A percentile compares a stretch with the other conserved stretches of the same genome.
Evolutionary conservation across 2,797 vertebrate genomes (phyloP).

Genomic region (Euphonia xanthogaster): DNA sequence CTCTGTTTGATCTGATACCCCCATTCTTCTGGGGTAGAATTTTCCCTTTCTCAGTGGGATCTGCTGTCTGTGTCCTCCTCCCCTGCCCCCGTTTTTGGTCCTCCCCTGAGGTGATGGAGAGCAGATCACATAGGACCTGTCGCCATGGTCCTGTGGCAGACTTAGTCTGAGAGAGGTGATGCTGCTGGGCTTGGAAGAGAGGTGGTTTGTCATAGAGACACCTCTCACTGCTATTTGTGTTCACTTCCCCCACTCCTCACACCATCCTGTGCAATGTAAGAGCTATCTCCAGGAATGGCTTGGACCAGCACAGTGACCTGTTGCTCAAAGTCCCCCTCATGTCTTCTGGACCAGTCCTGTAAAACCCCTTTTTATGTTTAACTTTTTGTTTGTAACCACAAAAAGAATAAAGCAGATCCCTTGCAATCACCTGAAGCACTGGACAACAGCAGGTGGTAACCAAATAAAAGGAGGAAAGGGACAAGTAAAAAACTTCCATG

Average conservation of each 20-base stretch:
- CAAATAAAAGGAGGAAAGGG: not conserved
- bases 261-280: fast-evolving
- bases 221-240: not conserved
- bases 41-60: not conserved
- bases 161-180: not conserved
- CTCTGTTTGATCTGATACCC: conserved; percentile 24
- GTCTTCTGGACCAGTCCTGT: not conserved
- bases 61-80: not conserved
- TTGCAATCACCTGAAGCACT: not conserved
- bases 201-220: not conserved
- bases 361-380: not conserved
- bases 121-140: not conserved
- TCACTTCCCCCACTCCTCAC: not conserved
- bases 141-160: not conserved
- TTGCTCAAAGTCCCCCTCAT: not conserved
- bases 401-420: not conserved
- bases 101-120: not conserved
- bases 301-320: not conserved
- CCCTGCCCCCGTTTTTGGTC: not conserved
- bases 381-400: not conserved
- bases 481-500: not conserved
- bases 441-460: fast-evolving
- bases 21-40: not conserved
- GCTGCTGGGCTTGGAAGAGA: not conserved
- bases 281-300: not conserved